Percentiles rank a stretch among this genome's conserved stretches.
Evolutionary conservation across 2,888 invertebrate genomes (phyloP).

Genomic region (Digitonthophagus gazella): DNA sequence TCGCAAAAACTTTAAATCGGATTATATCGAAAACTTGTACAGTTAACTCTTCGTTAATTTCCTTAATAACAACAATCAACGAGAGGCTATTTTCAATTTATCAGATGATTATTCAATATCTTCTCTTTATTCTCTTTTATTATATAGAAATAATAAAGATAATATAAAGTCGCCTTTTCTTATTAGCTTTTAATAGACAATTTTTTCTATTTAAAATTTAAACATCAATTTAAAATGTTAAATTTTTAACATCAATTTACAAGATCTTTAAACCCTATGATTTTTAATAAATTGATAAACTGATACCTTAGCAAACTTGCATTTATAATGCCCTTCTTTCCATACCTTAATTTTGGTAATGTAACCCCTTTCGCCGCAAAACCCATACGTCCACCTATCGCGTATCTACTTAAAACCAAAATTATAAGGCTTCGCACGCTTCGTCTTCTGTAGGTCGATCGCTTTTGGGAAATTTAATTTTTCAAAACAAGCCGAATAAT

Average conservation of each 20-base stretch:
- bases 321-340: background rate
- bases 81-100: background rate
- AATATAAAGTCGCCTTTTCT: background rate
- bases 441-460: background rate
- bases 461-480: constrained; percentile 12
- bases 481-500: constrained; percentile 13
- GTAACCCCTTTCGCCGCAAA: background rate
- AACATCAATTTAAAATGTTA: too few species aligned
- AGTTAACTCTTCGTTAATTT: background rate
- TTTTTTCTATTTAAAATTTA: too few species aligned
- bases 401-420: background rate
- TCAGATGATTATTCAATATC: background rate
- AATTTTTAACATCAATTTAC: too few species aligned
- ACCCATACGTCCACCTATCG: background rate
- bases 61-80: background rate
- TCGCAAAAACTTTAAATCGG: background rate
- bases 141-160: too few species aligned
- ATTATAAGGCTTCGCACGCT: background rate
- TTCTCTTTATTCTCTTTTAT: background rate
- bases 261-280: background rate
- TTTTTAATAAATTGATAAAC: background rate
- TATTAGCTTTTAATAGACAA: background rate
- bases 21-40: background rate
- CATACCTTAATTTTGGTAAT: background rate
- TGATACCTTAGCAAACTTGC: too few species aligned